Evolutionary conservation across 1,140 invertebrate species (phyloP), one percentile per base, ranked within the genome.

Genomic region (Drosophila setifemur): DNA sequence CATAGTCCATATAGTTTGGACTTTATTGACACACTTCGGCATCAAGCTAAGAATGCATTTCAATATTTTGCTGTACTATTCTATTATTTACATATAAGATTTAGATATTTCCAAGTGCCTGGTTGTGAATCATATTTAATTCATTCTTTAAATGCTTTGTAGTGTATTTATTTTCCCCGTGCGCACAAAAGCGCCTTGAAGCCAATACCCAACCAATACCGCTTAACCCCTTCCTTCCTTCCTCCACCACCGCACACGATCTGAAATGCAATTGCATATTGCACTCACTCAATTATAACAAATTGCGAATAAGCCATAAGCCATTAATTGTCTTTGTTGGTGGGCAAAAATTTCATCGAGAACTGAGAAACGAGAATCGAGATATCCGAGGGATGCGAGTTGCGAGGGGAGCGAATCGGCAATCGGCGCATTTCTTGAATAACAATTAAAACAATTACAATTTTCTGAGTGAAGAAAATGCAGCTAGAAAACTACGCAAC

Each of bases 341-440:
- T 71, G 73, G 73, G 53, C 45, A 77, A 75, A 61, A 76, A 64
- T 77, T 54, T 54, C 53, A 68, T 54, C 52, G 42, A 43, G 26
- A 33, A 12, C 33, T 14, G 25, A 16, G 39, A 35, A 4, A 0
- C 31, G 4, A 33, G 31, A 29, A 28, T 31, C 7, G 31, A 23
- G 19, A 26, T 26, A 64, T 8, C 12, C n/a, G n/a, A n/a, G 42
- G 28, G 28, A 3, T 6, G 26, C 3, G 12, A n/a, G 23, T 11
- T 25, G 21, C 7, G n/a, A 12, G 7, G 28, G 4, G 16, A 9
- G 12, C 23, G 4, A 4, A 14, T 8, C 2, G 31, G 12, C 2
- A 4, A 9, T 14, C 43, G 71, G 64, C 73, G 64, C 72, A 55
- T 82, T 82, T 73, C 77, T 77, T 66, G 79, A 82, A 82, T 82